Percentiles rank a stretch among this genome's conserved stretches.
Conservation (phyloP, 2,797 vertebrate species). For the Mormyrops attenuatus region DNA sequence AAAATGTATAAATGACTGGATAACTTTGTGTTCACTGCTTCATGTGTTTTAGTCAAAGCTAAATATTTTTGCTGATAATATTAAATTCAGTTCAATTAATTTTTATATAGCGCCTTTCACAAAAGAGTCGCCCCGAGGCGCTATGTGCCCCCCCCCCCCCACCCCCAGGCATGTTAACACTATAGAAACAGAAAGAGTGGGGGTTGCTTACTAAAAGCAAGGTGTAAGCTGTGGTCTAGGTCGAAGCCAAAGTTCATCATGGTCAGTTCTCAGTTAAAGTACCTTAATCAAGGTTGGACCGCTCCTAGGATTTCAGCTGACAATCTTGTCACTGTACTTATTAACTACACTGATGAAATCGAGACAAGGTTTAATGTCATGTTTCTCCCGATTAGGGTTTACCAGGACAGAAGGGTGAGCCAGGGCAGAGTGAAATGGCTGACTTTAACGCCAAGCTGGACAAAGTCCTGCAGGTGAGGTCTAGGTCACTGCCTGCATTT, state of each 20-base stretch:
- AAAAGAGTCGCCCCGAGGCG: background rate
- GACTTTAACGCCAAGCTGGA: slow-evolving; percentile 66
- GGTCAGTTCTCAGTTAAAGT: background rate
- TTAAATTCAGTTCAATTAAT: background rate
- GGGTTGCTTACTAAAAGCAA: background rate
- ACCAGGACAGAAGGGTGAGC: slow-evolving; percentile 54
- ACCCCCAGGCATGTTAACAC: no score
- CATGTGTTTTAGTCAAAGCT: background rate
- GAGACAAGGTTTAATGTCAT: background rate
- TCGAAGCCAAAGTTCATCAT: background rate
- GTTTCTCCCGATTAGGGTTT: slow-evolving; percentile 29
- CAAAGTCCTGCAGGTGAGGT: slow-evolving; percentile 65
- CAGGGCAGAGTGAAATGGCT: slow-evolving; percentile 63
- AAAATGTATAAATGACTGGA: background rate
- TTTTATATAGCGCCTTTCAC: background rate
- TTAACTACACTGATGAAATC: background rate
- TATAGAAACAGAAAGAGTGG: background rate
- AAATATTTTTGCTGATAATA: background rate
- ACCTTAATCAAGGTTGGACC: background rate
- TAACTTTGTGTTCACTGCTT: background rate
- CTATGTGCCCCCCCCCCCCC: no score
- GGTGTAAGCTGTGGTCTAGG: background rate
- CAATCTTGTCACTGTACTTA: background rate
- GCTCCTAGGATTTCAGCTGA: background rate
- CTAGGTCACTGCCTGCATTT: background rate